These are phyloP conservation scores for Euwallacea fornicatus DNA, from an alignment of 1,140 invertebrate species.

Conservation along the genomic window DNA sequence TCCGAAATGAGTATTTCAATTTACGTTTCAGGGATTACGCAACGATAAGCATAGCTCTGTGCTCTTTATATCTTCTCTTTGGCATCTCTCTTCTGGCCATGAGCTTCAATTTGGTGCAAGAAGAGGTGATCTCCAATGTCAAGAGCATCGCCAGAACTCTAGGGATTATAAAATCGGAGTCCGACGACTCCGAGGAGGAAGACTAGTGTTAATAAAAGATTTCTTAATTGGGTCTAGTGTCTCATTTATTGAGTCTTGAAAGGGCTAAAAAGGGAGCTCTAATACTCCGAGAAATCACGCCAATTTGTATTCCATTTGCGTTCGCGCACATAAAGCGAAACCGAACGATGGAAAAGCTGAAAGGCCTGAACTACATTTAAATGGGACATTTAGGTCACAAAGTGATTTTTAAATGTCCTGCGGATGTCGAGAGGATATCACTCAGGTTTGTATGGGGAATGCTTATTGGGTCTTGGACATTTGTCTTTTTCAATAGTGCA, in stretches of 20 bases:
- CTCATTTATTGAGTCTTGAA: neutral
- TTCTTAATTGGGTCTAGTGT: neutral
- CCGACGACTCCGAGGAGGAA: conserved; percentile 55
- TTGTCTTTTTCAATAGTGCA: too few species aligned
- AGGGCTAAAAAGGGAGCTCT: neutral
- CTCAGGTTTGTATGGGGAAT: conserved; percentile 18
- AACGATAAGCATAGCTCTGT: conserved; percentile 83
- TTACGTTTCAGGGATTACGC: conserved; percentile 55
- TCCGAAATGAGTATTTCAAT: conserved; percentile 9
- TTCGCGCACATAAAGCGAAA: conserved; percentile 22
- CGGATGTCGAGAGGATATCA: conserved; percentile 21
- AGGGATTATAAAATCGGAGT: conserved; percentile 81
- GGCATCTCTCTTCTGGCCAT: conserved; percentile 97
- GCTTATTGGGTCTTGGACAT: conserved; percentile 9
- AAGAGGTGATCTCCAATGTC: conserved; percentile 86
- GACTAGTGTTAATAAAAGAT: conserved; percentile 18
- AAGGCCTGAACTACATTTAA: conserved; percentile 26
- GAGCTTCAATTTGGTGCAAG: conserved; percentile 97
- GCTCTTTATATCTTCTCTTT: conserved; percentile 90
- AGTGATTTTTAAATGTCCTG: conserved; percentile 29
- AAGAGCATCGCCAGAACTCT: conserved; percentile 79
- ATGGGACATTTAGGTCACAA: conserved; percentile 31
- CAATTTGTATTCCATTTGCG: conserved; percentile 27
- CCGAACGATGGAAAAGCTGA: conserved; percentile 13
- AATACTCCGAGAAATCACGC: conserved; percentile 13